Base-by-base conservation (phyloP, 1,140 invertebrate species). In the Diprion similis region DNA sequence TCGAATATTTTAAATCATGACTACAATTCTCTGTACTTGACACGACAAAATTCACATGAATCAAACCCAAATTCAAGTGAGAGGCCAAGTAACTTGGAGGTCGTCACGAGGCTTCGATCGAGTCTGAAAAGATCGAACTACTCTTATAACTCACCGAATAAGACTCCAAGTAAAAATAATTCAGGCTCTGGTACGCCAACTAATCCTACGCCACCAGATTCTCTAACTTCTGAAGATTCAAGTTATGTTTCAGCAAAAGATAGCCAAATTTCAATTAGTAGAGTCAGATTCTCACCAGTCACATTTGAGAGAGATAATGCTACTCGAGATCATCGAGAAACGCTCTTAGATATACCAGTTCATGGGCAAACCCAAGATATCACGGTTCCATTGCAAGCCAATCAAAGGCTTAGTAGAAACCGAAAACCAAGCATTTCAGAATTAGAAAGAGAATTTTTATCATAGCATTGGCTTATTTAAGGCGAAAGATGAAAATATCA, bases 141-240 rank as follows among this genome's bases (percentile, higher is more conserved):
- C 73, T 79, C 85, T 1, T 88, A 85, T 71, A 84, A 79, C 74
- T 87, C 82, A 18, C 86, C 89, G 37, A 89, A 90, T 78, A 90
- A 90, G 70, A 90, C 87, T 37, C 89, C 90, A 7, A 91, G 90
- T 48, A 88, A 89, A 77, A 89, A 88, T 64, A 91, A 91, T 72
- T 92, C 92, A 0, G 90, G 91, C 0, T 91, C 90, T 0, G 91
- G 91, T n/a, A 95, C 94, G 0, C 94, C 95, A 45, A 95, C 94
- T 1, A 95, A 95, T 87, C 93, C 94, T n/a, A 96, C 95, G 2
- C 94, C 95, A 0, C 94, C 95, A 0, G 95, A 96, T 77, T 95
- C 94, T 77, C 81, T 95, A 15, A 94, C 94, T 0, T 95, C 94
- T 77, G 95, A 96, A 70, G 95, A 96, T 77, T 94, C 93, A 77